phyloP scores from a whole-genome alignment of 2,113 vertebrate species.

The Montifringilla adamsi region DNA sequence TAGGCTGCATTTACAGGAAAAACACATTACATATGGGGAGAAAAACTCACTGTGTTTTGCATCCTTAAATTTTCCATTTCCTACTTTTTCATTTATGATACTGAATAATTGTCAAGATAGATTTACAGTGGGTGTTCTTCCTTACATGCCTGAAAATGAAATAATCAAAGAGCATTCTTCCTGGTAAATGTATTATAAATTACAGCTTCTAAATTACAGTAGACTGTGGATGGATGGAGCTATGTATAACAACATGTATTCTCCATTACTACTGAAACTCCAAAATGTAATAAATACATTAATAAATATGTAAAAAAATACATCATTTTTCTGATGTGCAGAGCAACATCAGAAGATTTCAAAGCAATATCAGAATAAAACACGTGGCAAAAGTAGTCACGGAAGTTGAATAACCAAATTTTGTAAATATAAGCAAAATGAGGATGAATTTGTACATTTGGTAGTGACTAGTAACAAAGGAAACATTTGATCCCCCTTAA shows the following conservation, averaged over 20 bases:
- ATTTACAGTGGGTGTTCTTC: neutral
- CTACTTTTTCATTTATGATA: neutral
- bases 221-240: neutral
- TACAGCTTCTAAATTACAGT: neutral
- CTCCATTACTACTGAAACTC: neutral
- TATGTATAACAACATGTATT: neutral
- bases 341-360: neutral
- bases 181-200: neutral
- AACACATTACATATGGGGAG: accelerated
- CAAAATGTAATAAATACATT: neutral
- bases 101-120: neutral
- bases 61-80: neutral
- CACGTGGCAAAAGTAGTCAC: neutral
- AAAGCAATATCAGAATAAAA: neutral
- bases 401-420: neutral
- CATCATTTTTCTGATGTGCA: neutral
- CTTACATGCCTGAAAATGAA: neutral
- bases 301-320: neutral
- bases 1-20: neutral
- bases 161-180: neutral
- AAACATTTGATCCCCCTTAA: neutral
- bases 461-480: neutral
- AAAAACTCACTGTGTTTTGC: neutral
- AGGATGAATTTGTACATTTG: neutral
- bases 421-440: neutral